Percentiles rank a stretch among this genome's conserved stretches.
Evolutionary conservation across 2,797 vertebrate species (phyloP).

Genomic region (Sciaenops ocellatus): DNA sequence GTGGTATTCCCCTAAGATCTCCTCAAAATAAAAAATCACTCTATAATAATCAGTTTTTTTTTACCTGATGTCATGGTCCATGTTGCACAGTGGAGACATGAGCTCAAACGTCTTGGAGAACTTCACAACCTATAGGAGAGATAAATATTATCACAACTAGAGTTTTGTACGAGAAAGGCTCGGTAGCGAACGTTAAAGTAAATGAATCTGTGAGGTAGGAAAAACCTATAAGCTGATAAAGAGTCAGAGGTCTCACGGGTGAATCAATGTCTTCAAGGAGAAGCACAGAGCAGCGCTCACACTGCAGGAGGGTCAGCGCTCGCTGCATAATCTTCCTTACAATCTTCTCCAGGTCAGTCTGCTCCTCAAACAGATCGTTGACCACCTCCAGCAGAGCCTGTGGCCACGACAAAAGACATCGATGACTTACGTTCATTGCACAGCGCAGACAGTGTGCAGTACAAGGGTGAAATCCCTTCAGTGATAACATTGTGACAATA

Average conservation of each 20-base stretch:
- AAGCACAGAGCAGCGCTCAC: conserved; percentile 97
- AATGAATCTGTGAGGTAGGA: not conserved
- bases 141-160: conserved; percentile 3
- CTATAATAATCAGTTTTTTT: not conserved
- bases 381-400: conserved; percentile 98
- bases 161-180: not conserved
- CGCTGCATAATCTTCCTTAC: conserved; percentile 99
- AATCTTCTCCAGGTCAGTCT: conserved; percentile 98
- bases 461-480: not conserved
- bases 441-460: not conserved
- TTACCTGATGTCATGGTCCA: conserved; percentile 94
- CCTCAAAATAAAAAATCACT: not conserved
- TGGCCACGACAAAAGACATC: not conserved
- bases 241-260: conserved; percentile 84
- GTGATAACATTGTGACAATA: not conserved
- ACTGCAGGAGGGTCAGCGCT: conserved; percentile 95
- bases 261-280: conserved; percentile 98
- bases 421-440: not conserved
- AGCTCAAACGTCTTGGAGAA: conserved; percentile 99
- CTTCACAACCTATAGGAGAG: conserved; percentile 92
- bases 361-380: conserved; percentile 98
- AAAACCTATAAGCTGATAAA: not conserved
- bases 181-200: not conserved
- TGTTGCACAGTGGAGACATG: conserved; percentile 95
- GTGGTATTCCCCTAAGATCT: not conserved